Evolutionary conservation across 1,140 invertebrate species (phyloP).

Genomic region (Calephelis virginiensis): DNA sequence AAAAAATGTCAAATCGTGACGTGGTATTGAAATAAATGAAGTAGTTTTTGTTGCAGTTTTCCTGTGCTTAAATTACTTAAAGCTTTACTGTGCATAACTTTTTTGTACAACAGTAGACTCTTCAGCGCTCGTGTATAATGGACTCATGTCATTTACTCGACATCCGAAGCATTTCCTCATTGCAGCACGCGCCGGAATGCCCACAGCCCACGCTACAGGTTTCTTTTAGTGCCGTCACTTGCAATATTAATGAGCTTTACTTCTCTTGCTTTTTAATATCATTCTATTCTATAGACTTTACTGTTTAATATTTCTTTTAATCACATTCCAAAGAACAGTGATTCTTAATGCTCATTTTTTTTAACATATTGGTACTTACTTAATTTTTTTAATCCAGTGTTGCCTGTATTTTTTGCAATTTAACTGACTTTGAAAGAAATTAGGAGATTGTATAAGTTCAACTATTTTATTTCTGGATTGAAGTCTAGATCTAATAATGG

Average conservation of each 20-base stretch:
- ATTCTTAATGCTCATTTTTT: too few relatives aligned
- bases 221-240: conserved; percentile 43
- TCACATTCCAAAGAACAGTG: neutral
- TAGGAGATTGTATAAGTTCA: too few relatives aligned
- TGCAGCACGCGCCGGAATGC: conserved; percentile 43
- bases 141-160: conserved; percentile 32
- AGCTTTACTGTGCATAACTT: neutral
- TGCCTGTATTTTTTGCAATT: too few relatives aligned
- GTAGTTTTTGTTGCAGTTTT: too few relatives aligned
- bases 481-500: too few relatives aligned
- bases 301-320: conserved; percentile 14
- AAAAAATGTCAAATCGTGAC: neutral
- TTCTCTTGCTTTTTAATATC: conserved; percentile 27
- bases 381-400: too few relatives aligned
- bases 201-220: conserved; percentile 23
- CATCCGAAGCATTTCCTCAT: conserved; percentile 56
- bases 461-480: too few relatives aligned
- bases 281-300: conserved; percentile 27
- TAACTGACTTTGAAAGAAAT: too few relatives aligned
- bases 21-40: neutral
- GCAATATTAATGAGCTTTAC: conserved; percentile 39
- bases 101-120: neutral
- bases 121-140: neutral
- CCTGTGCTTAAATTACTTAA: too few relatives aligned
- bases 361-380: too few relatives aligned